A percentile compares a stretch with the other conserved stretches of the same genome.
phyloP scores from a whole-genome alignment of 2,113 vertebrate genomes.

The Lepisosteus osseus region DNA sequence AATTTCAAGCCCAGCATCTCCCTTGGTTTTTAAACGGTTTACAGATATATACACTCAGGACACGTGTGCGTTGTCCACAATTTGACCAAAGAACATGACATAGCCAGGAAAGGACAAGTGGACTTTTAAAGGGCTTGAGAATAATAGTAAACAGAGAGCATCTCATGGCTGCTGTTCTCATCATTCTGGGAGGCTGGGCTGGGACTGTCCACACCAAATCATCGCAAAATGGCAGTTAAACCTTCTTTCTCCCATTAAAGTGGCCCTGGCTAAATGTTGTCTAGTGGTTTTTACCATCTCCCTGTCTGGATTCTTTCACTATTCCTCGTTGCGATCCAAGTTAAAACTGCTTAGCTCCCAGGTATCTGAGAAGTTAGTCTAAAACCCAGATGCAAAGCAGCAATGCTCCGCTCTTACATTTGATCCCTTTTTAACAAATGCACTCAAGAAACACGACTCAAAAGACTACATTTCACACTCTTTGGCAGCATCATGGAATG shows the following conservation, averaged over 20 bases:
- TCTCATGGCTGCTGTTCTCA: too few species aligned
- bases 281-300: constrained; percentile 13
- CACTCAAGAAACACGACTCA: neutral
- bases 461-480: neutral
- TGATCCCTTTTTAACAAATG: neutral
- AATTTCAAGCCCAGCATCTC: too few species aligned
- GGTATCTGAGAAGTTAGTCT: neutral
- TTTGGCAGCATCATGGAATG: constrained; percentile 3
- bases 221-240: constrained; percentile 7
- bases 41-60: too few species aligned
- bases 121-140: too few species aligned
- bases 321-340: neutral
- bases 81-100: too few species aligned
- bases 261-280: neutral
- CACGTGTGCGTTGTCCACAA: too few species aligned
- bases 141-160: too few species aligned
- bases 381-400: neutral
- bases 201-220: neutral
- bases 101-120: too few species aligned
- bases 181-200: neutral
- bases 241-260: neutral
- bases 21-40: too few species aligned
- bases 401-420: neutral
- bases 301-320: constrained; percentile 5
- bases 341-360: neutral